phyloP scores from a whole-genome alignment of 2,888 invertebrate genomes.

The Meiosimyza decipiens region DNA sequence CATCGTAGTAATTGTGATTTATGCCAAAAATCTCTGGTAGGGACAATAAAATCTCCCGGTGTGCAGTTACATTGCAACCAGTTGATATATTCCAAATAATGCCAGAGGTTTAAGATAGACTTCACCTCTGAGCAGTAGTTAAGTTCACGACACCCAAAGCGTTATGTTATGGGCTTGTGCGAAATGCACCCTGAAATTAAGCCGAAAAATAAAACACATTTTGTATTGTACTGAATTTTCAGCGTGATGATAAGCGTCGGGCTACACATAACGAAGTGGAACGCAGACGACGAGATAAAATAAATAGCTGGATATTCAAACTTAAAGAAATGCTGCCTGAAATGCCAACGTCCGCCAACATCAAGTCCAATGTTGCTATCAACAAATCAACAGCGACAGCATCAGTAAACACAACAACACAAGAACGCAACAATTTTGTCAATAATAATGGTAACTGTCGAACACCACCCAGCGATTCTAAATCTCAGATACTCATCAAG shows the following conservation, averaged over 20 bases:
- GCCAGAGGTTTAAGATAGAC: too few relatives aligned
- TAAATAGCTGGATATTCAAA: conserved; percentile 96
- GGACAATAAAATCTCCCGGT: too few relatives aligned
- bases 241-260: conserved; percentile 88
- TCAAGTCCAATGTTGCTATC: conserved; percentile 4
- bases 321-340: conserved; percentile 88
- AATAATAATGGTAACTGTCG: conserved; percentile 48
- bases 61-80: too few relatives aligned
- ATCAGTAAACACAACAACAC: conserved; percentile 33
- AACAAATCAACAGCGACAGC: conserved; percentile 29
- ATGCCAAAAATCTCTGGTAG: too few relatives aligned
- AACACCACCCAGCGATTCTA: conserved; percentile 77
- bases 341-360: conserved; percentile 23
- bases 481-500: conserved; percentile 94
- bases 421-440: not conserved
- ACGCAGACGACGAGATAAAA: conserved; percentile 91
- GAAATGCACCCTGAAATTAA: not conserved
- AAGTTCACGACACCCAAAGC: too few relatives aligned
- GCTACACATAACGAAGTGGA: conserved; percentile 97
- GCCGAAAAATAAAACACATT: not conserved
- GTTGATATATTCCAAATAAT: too few relatives aligned
- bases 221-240: not conserved
- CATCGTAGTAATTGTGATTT: too few relatives aligned
- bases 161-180: too few relatives aligned
- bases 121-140: too few relatives aligned